Conservation (phyloP, 1,140 invertebrate species). For the Nasonia giraulti region DNA sequence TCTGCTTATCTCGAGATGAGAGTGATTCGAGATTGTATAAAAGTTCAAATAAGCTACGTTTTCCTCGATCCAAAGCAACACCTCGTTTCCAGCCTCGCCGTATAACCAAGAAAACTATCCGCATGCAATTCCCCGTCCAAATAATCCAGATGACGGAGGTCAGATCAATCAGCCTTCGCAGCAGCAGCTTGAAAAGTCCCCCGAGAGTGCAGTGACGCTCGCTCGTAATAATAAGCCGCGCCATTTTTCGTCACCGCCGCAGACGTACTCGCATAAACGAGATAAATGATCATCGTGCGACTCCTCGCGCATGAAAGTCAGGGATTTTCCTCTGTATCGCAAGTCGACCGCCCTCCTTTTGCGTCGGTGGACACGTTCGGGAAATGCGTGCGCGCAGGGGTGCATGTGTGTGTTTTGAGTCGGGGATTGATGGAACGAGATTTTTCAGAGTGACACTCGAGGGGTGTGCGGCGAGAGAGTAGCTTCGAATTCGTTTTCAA, state of each 20-base stretch:
- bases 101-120: too few relatives aligned
- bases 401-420: neutral
- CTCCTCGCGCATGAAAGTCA: neutral
- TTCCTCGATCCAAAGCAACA: neutral
- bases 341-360: neutral
- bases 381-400: neutral
- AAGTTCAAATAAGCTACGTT: neutral
- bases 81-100: too few relatives aligned
- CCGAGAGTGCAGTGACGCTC: neutral
- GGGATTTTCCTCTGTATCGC: constrained; percentile 7
- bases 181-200: neutral
- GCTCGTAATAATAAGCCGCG: neutral
- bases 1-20: neutral
- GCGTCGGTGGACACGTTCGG: neutral
- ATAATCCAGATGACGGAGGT: neutral
- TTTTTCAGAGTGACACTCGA: constrained; percentile 31
- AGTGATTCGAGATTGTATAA: neutral
- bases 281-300: neutral
- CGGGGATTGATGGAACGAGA: constrained; percentile 31
- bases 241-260: neutral
- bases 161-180: neutral
- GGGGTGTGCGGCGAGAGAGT: neutral
- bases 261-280: neutral
- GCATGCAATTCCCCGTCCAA: neutral
- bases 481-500: neutral